Evolutionary conservation across 2,113 vertebrate species (phyloP).

Genomic region (Sigmodon hispidus): DNA sequence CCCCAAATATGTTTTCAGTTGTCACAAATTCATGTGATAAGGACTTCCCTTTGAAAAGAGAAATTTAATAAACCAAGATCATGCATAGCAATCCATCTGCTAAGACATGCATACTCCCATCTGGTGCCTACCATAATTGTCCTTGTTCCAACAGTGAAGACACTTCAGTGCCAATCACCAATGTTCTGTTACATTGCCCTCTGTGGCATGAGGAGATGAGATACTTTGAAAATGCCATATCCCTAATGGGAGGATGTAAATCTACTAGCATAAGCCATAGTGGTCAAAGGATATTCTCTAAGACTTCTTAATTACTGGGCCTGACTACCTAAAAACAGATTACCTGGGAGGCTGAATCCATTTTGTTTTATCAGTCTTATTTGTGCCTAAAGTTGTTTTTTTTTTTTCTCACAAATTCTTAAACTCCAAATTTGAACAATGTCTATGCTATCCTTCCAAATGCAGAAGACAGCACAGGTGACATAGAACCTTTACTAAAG

Average conservation of each 20-base stretch:
- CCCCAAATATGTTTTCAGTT: background rate
- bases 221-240: background rate
- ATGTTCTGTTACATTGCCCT: background rate
- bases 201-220: background rate
- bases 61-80: conserved; percentile 37
- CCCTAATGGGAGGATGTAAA: background rate
- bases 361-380: background rate
- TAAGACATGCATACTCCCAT: background rate
- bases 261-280: background rate
- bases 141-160: background rate
- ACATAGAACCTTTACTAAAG: background rate
- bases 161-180: background rate
- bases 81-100: background rate
- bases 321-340: background rate
- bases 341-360: background rate
- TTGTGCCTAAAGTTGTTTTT: background rate
- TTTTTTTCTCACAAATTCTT: background rate
- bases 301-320: background rate
- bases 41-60: conserved; percentile 6
- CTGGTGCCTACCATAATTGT: background rate
- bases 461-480: background rate
- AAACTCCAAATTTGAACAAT: background rate
- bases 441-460: background rate
- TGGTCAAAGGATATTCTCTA: background rate
- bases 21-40: background rate